A percentile compares a stretch with the other conserved stretches of the same genome.
phyloP scores from a whole-genome alignment of 1,140 invertebrate species.

The Papilio dardanus region DNA sequence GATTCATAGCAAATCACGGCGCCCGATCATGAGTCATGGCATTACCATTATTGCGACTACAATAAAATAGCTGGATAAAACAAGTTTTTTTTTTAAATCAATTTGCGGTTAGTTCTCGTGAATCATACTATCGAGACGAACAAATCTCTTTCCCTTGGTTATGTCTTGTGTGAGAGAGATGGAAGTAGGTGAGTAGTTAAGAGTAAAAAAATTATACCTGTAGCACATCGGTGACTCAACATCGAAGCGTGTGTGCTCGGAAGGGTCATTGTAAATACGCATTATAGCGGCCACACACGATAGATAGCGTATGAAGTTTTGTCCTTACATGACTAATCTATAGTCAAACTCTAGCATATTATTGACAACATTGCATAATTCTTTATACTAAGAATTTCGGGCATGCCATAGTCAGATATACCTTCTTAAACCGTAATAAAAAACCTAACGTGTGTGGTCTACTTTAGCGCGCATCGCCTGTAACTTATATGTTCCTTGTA shows the following conservation, averaged over 20 bases:
- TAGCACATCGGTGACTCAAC: conserved; percentile 17
- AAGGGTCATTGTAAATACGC: conserved; percentile 27
- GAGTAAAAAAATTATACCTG: conserved; percentile 22
- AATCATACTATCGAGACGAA: conserved; percentile 27
- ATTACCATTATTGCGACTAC: conserved; percentile 46
- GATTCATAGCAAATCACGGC: conserved; percentile 50
- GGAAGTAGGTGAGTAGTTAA: conserved; percentile 11
- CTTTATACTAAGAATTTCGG: neutral
- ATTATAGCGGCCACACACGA: neutral
- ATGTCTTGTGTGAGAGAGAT: conserved; percentile 17
- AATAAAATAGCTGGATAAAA: conserved; percentile 53
- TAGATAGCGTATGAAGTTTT: neutral
- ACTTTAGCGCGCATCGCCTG: neutral
- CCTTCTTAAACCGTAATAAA: neutral
- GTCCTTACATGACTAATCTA: neutral
- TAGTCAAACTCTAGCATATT: neutral
- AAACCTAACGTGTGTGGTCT: neutral
- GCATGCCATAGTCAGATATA: neutral
- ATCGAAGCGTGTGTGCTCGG: neutral
- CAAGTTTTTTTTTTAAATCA: conserved; percentile 57
- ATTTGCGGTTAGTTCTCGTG: conserved; percentile 64
- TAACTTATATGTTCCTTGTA: conserved; percentile 15
- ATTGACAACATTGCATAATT: neutral
- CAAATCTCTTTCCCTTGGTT: conserved; percentile 16
- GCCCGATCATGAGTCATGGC: conserved; percentile 59